Conservation (phyloP, 2,113 vertebrate species). For the Eulemur rufifrons region DNA sequence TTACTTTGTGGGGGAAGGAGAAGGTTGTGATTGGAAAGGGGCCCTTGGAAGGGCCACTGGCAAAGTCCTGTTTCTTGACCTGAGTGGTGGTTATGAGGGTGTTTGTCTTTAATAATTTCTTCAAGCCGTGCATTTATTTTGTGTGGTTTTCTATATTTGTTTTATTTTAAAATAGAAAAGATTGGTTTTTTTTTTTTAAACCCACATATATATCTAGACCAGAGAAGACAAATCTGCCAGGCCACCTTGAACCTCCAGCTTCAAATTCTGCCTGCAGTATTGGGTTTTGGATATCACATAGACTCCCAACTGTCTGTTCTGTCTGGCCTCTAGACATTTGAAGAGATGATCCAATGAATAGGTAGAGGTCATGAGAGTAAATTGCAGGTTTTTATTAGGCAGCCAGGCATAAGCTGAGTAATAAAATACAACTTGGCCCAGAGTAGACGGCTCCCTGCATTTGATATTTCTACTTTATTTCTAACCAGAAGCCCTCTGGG, state of each 20-base stretch:
- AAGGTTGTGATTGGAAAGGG: neutral
- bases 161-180: constrained; percentile 32
- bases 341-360: constrained; percentile 1
- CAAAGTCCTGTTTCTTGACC: neutral
- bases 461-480: constrained; percentile 62
- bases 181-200: neutral
- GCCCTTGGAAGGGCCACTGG: neutral
- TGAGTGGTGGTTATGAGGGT: neutral
- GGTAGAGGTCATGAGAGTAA: neutral
- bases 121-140: neutral
- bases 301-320: neutral
- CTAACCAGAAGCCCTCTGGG: constrained; percentile 31
- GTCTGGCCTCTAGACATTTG: neutral
- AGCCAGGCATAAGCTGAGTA: constrained; percentile 36
- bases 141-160: neutral
- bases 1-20: neutral
- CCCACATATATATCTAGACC: neutral
- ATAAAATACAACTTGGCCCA: constrained; percentile 34
- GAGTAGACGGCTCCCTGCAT: neutral
- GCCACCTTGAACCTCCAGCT: neutral
- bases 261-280: neutral
- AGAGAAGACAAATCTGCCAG: neutral
- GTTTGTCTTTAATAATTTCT: neutral
- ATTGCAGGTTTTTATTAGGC: constrained; percentile 1
- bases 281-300: neutral